These are phyloP conservation scores for Catalaphyllia jardinei DNA, from an alignment of 64 coral and sea anemone genomes.

Conservation along the genomic window DNA sequence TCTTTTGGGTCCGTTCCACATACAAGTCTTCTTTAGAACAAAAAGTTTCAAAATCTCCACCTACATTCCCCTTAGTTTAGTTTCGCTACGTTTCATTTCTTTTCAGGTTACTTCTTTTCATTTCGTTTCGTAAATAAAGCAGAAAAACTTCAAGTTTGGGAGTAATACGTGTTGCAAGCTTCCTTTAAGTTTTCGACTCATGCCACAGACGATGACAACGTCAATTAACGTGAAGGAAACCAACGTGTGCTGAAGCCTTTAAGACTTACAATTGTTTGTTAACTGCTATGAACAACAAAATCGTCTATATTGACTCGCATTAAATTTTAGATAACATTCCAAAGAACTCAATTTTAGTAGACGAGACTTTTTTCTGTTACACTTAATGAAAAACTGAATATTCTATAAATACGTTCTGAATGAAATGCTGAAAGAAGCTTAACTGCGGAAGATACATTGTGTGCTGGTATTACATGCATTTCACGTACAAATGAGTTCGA, in stretches of 20 bases:
- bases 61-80: not conserved
- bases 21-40: too few relatives aligned
- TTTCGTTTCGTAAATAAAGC: not conserved
- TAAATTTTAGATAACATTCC: too few relatives aligned
- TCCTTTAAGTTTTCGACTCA: not conserved
- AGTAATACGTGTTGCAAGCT: not conserved
- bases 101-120: not conserved
- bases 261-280: too few relatives aligned
- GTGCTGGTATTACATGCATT: not conserved
- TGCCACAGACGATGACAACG: not conserved
- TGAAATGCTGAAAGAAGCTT: not conserved
- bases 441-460: not conserved
- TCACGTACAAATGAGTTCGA: not conserved
- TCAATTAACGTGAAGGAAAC: too few relatives aligned
- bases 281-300: too few relatives aligned
- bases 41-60: too few relatives aligned
- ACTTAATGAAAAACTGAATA: not conserved
- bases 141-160: too few relatives aligned
- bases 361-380: too few relatives aligned
- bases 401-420: conserved; percentile 16
- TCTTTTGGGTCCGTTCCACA: too few relatives aligned
- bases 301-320: too few relatives aligned
- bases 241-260: too few relatives aligned
- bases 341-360: too few relatives aligned
- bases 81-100: not conserved